Conservation (phyloP, 1,140 invertebrate genomes). For the Brachionus manjavacas region DNA sequence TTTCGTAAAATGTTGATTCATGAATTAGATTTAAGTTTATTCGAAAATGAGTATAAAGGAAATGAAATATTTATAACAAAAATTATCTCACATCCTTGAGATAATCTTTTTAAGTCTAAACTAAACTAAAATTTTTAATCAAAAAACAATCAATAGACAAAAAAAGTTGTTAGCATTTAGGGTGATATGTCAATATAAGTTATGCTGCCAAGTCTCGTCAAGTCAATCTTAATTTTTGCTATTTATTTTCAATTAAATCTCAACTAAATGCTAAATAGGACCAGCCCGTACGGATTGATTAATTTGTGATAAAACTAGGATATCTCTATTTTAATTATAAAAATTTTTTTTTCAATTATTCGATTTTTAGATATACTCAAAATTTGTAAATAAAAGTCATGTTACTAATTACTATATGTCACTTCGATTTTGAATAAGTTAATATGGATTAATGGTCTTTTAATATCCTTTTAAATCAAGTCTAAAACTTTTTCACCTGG, state of each 20-base stretch:
- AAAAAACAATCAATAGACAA: not conserved
- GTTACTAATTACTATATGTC: not conserved
- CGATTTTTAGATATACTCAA: not conserved
- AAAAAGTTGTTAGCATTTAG: slow-evolving; percentile 19
- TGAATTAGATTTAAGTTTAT: not conserved
- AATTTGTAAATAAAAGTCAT: not conserved
- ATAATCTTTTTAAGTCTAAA: not conserved
- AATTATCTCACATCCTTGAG: not conserved
- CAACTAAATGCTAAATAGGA: not conserved
- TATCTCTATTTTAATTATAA: not conserved
- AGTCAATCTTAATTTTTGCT: not conserved
- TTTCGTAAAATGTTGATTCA: not conserved
- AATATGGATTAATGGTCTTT: not conserved
- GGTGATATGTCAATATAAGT: slow-evolving; percentile 21
- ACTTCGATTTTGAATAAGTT: not conserved
- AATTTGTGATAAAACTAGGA: slow-evolving; percentile 15
- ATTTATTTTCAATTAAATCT: slow-evolving; percentile 33
- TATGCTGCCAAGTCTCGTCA: slow-evolving; percentile 13
- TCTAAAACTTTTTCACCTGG: not conserved
- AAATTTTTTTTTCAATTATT: not conserved
- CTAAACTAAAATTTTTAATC: not conserved
- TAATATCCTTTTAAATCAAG: not conserved
- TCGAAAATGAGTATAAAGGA: not conserved
- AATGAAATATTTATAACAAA: not conserved
- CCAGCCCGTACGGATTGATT: not conserved